These are phyloP conservation scores for Collichthys lucidus DNA, from an alignment of 2,113 vertebrate species.

Conservation along the genomic window DNA sequence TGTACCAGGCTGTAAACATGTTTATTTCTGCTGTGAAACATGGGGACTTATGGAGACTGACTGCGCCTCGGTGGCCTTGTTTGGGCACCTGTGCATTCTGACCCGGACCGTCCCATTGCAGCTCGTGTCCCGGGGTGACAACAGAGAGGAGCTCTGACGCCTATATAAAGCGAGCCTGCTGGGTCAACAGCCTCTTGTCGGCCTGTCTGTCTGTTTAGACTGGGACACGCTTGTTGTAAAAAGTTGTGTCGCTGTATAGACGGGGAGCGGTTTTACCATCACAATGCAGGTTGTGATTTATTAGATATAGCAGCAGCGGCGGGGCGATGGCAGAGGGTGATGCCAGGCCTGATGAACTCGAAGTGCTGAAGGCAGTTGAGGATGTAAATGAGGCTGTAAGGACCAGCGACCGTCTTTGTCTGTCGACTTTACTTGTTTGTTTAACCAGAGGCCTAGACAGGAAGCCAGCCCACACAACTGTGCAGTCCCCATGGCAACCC, in stretches of 20 bases:
- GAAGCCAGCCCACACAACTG: slow-evolving; percentile 85
- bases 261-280: slow-evolving; percentile 51
- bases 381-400: slow-evolving; percentile 88
- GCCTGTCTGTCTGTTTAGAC: slow-evolving; percentile 58
- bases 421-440: slow-evolving; percentile 83
- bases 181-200: slow-evolving; percentile 75
- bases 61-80: too few species aligned
- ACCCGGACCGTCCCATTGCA: slow-evolving; percentile 30
- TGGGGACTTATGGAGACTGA: too few species aligned
- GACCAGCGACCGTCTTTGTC: slow-evolving; percentile 79
- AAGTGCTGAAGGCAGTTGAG: slow-evolving; percentile 78
- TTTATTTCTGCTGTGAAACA: too few species aligned
- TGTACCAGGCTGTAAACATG: too few species aligned
- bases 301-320: slow-evolving; percentile 14
- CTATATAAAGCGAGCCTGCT: slow-evolving; percentile 41
- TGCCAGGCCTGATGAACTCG: slow-evolving; percentile 54
- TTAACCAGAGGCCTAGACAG: slow-evolving; percentile 87
- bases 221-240: slow-evolving; percentile 50
- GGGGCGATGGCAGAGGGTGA: slow-evolving; percentile 22
- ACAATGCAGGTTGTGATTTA: slow-evolving; percentile 64
- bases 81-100: slow-evolving; percentile 75
- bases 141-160: slow-evolving; percentile 36
- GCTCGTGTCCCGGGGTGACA: slow-evolving; percentile 68
- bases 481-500: slow-evolving; percentile 85
- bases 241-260: slow-evolving; percentile 38